Conservation (phyloP, 2,888 invertebrate species). For the Drosophila diplacantha region DNA sequence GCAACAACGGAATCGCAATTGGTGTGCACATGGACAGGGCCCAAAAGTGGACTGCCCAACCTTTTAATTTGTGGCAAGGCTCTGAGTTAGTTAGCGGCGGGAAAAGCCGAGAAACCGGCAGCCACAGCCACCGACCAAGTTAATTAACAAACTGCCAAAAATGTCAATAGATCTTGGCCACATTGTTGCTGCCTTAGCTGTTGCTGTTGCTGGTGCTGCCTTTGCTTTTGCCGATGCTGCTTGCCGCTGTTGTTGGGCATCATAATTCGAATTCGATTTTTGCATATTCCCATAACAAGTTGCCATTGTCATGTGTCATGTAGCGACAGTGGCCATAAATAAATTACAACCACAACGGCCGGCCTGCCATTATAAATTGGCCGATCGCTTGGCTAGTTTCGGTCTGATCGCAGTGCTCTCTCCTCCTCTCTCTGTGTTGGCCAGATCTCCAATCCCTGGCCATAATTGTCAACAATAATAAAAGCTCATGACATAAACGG, state of each 20-base stretch:
- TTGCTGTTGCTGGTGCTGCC: slow-evolving; percentile 28
- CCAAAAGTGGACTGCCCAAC: slow-evolving; percentile 72
- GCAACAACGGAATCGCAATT: slow-evolving; percentile 27
- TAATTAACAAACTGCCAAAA: slow-evolving; percentile 77
- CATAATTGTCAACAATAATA: slow-evolving; percentile 70
- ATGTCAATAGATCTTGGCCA: slow-evolving; percentile 61
- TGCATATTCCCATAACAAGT: slow-evolving; percentile 73
- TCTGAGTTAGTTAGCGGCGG: slow-evolving; percentile 59
- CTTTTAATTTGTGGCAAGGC: slow-evolving; percentile 66
- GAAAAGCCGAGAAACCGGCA: slow-evolving; percentile 31
- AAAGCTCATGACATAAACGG: slow-evolving; percentile 53
- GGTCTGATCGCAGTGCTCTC: slow-evolving; percentile 23
- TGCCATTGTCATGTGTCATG: slow-evolving; percentile 73
- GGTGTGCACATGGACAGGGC: slow-evolving; percentile 59
- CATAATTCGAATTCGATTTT: slow-evolving; percentile 71
- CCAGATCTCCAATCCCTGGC: slow-evolving; percentile 23
- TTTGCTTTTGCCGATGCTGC: slow-evolving; percentile 25
- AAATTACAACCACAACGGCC: slow-evolving; percentile 64
- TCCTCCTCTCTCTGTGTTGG: slow-evolving; percentile 26
- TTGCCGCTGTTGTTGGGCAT: slow-evolving; percentile 54
- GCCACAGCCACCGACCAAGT: slow-evolving; percentile 65
- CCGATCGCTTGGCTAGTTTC: slow-evolving; percentile 42
- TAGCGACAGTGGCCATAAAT: slow-evolving; percentile 68
- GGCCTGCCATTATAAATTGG: slow-evolving; percentile 64
- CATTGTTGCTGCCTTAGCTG: slow-evolving; percentile 28